phyloP scores from a whole-genome alignment of 2,888 invertebrate species.

The Auanema sp. region DNA sequence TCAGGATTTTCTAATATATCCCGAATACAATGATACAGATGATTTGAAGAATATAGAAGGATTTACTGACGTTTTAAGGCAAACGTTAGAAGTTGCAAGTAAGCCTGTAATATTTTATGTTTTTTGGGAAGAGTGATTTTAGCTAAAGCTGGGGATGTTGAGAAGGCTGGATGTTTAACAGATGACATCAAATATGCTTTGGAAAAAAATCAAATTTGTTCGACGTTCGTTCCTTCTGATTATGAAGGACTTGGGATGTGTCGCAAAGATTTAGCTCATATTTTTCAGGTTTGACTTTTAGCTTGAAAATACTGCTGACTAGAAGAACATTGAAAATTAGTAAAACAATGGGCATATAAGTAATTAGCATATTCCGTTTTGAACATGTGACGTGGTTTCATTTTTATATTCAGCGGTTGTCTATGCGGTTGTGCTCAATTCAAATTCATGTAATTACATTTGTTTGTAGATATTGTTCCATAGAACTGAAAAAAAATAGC shows the following conservation, averaged over 20 bases:
- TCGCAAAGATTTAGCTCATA: slow-evolving; percentile 52
- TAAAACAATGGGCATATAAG: background rate
- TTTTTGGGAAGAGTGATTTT: slow-evolving; percentile 8
- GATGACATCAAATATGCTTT: slow-evolving; percentile 38
- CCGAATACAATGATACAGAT: slow-evolving; percentile 59
- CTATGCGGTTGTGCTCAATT: too few species aligned
- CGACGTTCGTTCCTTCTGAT: slow-evolving; percentile 43
- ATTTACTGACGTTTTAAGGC: slow-evolving; percentile 30
- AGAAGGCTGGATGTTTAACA: slow-evolving; percentile 31
- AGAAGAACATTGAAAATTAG: background rate
- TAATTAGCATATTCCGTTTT: background rate
- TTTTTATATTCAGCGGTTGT: too few species aligned
- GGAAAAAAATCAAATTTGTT: slow-evolving; percentile 42
- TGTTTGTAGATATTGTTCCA: background rate
- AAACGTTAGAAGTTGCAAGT: slow-evolving; percentile 36
- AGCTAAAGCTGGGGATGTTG: slow-evolving; percentile 29
- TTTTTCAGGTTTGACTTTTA: slow-evolving; percentile 45
- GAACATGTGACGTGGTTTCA: too few species aligned
- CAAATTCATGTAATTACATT: background rate
- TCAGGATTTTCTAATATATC: slow-evolving; percentile 63
- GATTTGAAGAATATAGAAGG: slow-evolving; percentile 56
- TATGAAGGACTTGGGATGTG: slow-evolving; percentile 57
- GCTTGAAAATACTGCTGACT: background rate
- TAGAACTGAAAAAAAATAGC: background rate
- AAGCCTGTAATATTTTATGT: slow-evolving; percentile 6